These are phyloP conservation scores for Eupeodes corollae DNA, from an alignment of 1,140 invertebrate genomes.

Conservation along the genomic window DNA sequence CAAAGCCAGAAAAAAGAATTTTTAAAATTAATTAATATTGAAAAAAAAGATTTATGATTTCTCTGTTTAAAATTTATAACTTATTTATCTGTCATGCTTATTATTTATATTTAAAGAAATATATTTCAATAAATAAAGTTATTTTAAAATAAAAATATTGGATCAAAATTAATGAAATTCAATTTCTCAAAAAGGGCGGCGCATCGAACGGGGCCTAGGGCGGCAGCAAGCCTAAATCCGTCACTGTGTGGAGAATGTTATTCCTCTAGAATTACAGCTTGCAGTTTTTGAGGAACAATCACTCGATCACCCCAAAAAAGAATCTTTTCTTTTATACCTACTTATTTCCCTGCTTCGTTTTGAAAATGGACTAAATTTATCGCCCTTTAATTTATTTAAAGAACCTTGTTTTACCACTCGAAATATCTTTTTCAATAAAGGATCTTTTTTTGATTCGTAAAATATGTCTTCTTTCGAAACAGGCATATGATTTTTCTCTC, in stretches of 20 bases:
- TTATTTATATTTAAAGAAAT: too few species aligned
- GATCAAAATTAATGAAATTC: too few species aligned
- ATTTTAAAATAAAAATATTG: too few species aligned
- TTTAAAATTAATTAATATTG: too few species aligned
- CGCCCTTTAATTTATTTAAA: not conserved
- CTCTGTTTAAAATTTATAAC: too few species aligned
- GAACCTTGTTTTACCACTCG: conserved; percentile 4
- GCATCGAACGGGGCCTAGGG: too few species aligned
- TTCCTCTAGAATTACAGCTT: conserved; percentile 10
- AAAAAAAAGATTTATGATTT: too few species aligned
- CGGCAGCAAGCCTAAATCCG: too few species aligned
- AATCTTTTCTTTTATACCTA: conserved; percentile 12
- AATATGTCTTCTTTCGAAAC: conserved; percentile 2
- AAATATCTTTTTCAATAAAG: conserved; percentile 7
- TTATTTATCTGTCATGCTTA: too few species aligned
- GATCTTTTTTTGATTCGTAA: conserved; percentile 8
- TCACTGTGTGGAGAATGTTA: conserved; percentile 37
- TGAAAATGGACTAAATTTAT: conserved; percentile 9
- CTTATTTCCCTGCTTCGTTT: conserved; percentile 10
- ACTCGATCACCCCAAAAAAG: conserved; percentile 7
- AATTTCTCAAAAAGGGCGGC: too few species aligned
- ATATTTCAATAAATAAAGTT: too few species aligned
- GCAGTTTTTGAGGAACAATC: conserved; percentile 6
- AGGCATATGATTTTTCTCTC: conserved; percentile 1
- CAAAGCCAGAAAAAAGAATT: too few species aligned